Base-by-base conservation (phyloP, 2,113 vertebrate genomes). In the Camarhynchus parvulus region DNA sequence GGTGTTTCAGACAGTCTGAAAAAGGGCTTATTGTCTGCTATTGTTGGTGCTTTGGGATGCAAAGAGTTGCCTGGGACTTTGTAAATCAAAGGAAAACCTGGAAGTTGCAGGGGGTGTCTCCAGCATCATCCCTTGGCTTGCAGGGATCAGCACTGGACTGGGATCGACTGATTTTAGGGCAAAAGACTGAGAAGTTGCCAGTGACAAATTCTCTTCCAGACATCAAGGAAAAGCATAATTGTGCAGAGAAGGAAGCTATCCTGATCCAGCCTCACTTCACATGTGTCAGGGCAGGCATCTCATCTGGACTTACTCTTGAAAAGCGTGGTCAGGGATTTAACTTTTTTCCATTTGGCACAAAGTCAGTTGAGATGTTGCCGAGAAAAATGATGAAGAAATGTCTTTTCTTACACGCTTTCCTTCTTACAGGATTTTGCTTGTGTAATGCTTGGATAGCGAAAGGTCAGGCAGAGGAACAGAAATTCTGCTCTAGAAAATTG, bases 311-410 rank as follows among this genome's bases (percentile, higher is more conserved):
- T 67, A 12, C 0, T 3, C 55, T 85, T 76, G 63, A 75, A 80
- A 66, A 85, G 81, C 67, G 88, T 50, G 77, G 8, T 88, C 64
- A 44, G 87, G 91, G 77, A 25, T 96, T 96, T 95, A 96, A 96
- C 74, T 96, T 92, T 79, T 92, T 87, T 49, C 42, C 31, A 42
- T 76, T 94, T 73, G 83, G 66, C 84, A 28, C 68, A 24, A 68
- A 90, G 68, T 72, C 87, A 30, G 69, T 13, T 15, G 44, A 35
- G 64, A 62, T 78, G 55, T n/a, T 75, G 68, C 30, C 17, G 79
- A 94, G 80, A 31, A 46, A 89, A 91, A 61, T 44, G 22, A 20
- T 69, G 78, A 69, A 77, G 82, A 94, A 95, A 91, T 46, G n/a
- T 39, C 27, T 82, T 89, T 82, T 76, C 27, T 82, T 63, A 7